Percentiles rank a stretch among this genome's conserved stretches.
These are phyloP conservation scores for Ganaspis sp. DNA, from an alignment of 1,140 invertebrate species.

Conservation along the genomic window DNA sequence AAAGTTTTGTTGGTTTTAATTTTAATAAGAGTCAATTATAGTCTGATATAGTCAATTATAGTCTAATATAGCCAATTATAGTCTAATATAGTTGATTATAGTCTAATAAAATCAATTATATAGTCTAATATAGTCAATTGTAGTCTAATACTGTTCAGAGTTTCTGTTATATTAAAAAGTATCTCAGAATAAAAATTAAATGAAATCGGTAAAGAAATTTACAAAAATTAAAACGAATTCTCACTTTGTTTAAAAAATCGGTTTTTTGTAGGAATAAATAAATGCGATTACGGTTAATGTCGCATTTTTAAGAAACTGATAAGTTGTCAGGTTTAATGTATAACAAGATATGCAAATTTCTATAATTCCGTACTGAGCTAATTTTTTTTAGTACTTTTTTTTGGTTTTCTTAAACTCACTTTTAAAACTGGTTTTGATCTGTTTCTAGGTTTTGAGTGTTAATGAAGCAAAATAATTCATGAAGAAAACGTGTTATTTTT, in stretches of 20 bases:
- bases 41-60: too few relatives aligned
- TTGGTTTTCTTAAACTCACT: background rate
- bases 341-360: background rate
- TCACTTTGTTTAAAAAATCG: too few relatives aligned
- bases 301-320: background rate
- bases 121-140: too few relatives aligned
- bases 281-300: background rate
- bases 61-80: too few relatives aligned
- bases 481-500: slow-evolving; percentile 2
- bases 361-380: background rate
- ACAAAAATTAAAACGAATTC: too few relatives aligned
- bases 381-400: background rate
- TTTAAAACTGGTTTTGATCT: background rate
- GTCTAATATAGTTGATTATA: too few relatives aligned
- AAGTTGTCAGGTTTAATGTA: background rate
- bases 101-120: too few relatives aligned
- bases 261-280: too few relatives aligned
- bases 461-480: background rate
- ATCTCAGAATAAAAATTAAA: too few relatives aligned
- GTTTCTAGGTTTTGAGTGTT: background rate
- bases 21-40: background rate
- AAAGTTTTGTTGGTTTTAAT: background rate
- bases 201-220: too few relatives aligned
- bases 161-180: too few relatives aligned
- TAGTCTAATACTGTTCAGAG: too few relatives aligned